Base-by-base conservation (phyloP, 1,140 invertebrate species). In the Aphaenogaster ashmeadi region DNA sequence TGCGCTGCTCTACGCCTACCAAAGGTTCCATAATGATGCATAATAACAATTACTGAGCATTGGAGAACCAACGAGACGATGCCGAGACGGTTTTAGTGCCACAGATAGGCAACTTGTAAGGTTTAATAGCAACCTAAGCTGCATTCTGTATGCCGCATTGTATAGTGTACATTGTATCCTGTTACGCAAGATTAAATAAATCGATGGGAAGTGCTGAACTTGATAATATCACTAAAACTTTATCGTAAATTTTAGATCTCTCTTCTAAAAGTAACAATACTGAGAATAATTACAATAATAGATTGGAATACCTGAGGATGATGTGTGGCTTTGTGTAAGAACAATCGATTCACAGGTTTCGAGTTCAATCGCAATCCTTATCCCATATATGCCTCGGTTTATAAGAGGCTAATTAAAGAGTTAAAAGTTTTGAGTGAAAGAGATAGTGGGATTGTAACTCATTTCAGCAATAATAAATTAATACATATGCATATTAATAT, bases 21-120 rank as follows among this genome's bases (percentile, higher is more conserved):
- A 72, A 81, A 81, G 58, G 38, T 81, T 81, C 11, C 21, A 21
- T 58, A 72, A 81, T 72, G 52, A 81, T 81, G 52, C 47, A 27
- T 15, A 72, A 72, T 81, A 81, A 81, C 6, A 81, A 81, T 56
- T 81, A 72, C 21, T 71, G 36, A 58, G 52, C 36, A 72, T 27
- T 13, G 8, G 50, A 81, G 21, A 44, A 27, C 18, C 33, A n/a
- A 38, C 50, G 9, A 81, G 21, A 71, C 79, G 13, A 33, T 72
- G 3, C 62, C 47, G 33, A 9, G 8, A 13, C 2, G 36, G 6
- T 15, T 81, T 81, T 36, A 56, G 6, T 41, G 18, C 21, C 36
- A 81, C 44, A 81, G 50, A 58, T 81, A 21, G 11, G 38, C 38
- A 72, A 27, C 38, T 41, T 33, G 8, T 52, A 38, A 80, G 77